Evolutionary conservation across 2,113 vertebrate species (phyloP).

Genomic region (Brienomyrus longianalis): DNA sequence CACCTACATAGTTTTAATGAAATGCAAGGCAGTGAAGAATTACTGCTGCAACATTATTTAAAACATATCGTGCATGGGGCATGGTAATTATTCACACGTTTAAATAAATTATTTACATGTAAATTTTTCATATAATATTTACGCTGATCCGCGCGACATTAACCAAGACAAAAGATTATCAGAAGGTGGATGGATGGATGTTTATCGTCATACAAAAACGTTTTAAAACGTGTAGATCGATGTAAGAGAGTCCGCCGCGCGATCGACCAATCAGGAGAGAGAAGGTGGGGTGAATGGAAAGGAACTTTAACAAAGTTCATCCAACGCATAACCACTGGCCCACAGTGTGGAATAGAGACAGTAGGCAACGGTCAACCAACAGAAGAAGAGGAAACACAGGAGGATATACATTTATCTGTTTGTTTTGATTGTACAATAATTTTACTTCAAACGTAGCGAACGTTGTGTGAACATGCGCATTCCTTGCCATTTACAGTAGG

Average conservation of each 20-base stretch:
- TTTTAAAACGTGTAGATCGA: slow-evolving; percentile 16
- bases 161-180: background rate
- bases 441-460: background rate
- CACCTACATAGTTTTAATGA: background rate
- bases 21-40: background rate
- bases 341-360: slow-evolving; percentile 34
- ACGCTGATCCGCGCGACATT: background rate
- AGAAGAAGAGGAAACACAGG: background rate
- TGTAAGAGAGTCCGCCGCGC: background rate
- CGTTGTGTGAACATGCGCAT: slow-evolving; percentile 24
- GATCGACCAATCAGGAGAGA: slow-evolving; percentile 46
- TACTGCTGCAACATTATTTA: background rate
- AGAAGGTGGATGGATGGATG: background rate
- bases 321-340: slow-evolving; percentile 35
- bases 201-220: background rate
- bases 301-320: slow-evolving; percentile 54
- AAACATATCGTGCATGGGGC: background rate
- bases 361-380: background rate
- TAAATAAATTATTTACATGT: background rate
- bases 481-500: slow-evolving; percentile 1
- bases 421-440: background rate
- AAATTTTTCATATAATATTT: background rate
- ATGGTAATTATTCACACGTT: background rate
- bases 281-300: slow-evolving; percentile 52
- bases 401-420: background rate